phyloP scores from a whole-genome alignment of 1,140 invertebrate species.

The fruit fly (Drosophila melanogaster) region Release_6_plus_ISO1_MT NT_033779.5:2902001-2902500 shows the following conservation, averaged over 20 bases:
- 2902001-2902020: background rate
- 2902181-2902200: too few species aligned
- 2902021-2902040: background rate
- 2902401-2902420: conserved; percentile 47
- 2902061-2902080: conserved; percentile 34
- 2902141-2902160: background rate
- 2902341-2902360: background rate
- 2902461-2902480: conserved; percentile 19
- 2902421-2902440: conserved; percentile 47
- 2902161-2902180: too few species aligned
- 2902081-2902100: background rate
- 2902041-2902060: background rate
- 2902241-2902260: background rate
- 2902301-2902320: background rate
- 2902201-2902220: background rate
- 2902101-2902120: conserved; percentile 1
- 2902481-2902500: conserved; percentile 25
- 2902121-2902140: background rate
- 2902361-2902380: conserved; percentile 19
- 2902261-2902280: background rate
- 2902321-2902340: too few species aligned
- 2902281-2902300: conserved; percentile 20
- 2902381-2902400: conserved; percentile 40
- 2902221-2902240: background rate
- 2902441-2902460: conserved; percentile 32